Base-by-base conservation (phyloP, 2,113 vertebrate genomes). In the Stomatorhinus ivindoensis region DNA sequence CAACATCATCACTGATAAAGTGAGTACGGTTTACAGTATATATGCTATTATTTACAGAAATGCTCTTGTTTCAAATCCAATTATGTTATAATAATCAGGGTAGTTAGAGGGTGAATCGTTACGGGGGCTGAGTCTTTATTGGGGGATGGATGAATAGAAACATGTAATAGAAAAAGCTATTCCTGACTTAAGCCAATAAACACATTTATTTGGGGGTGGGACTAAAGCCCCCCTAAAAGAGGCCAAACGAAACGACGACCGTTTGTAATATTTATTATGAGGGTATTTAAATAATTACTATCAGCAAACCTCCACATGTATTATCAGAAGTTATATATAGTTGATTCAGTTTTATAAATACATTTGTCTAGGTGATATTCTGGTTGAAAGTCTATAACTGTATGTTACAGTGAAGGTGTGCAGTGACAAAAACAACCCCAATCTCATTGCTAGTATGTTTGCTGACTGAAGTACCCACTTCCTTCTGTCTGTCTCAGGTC, bases 1-100 rank as follows among this genome's bases (percentile, higher is more conserved):
- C 92, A 6, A 95, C 95, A 1, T 94, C 95, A 10, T 94, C 93
- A 44, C 91, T 96, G 73, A 86, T 96, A 48, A 96, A 95, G 96
- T 96, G 91, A 94, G 95, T 93, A 42, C 47, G 39, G 31, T 55
- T 55, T 15, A n/a, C n/a, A n/a, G n/a, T n/a, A 21, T 21, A 50
- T 31, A 86, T 35, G n/a, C 44, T 86, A 31, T 69, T 31, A 15
- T 55, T 53, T 53, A 39, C 85, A 24, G 50, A 47, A 84, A n/a
- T 84, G 19, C 3, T 44, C 9, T 83, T 46, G 24, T n/a, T 47
- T 87, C 13, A 87, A 31, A 53, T 87, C 8, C 47, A 55, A 5
- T 73, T 31, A 39, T 53, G 31, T 80, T 42, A 3, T 35, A n/a
- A 61, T 61, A n/a, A 61, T 61, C 24, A 61, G 21, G 7, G 55